Conservation (phyloP, 37 sponge, comb jelly and placozoan species). For the Axinella damicornis region DNA sequence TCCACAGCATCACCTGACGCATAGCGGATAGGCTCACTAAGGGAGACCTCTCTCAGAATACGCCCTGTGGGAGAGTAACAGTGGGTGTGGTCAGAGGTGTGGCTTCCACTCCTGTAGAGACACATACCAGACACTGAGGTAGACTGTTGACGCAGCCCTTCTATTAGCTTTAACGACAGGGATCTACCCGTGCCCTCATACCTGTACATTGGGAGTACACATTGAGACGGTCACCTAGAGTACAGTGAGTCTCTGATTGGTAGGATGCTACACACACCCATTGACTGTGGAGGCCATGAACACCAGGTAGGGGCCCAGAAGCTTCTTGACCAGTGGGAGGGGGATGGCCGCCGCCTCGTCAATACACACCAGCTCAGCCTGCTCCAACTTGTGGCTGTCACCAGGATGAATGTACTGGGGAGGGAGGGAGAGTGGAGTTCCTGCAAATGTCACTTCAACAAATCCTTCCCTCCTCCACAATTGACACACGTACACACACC, state of each 20-base stretch:
- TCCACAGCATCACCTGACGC: constrained; percentile 85
- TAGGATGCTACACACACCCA: constrained; percentile 71
- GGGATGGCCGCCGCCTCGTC: constrained; percentile 99
- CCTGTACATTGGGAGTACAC: no score
- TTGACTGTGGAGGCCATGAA: constrained; percentile 98
- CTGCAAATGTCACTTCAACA: no score
- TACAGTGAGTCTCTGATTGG: no score
- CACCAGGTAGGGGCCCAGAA: constrained; percentile 94
- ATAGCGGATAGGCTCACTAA: constrained; percentile 95
- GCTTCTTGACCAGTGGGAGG: constrained; percentile 89
- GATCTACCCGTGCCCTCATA: constrained; percentile 98
- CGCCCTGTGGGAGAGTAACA: constrained; percentile 76
- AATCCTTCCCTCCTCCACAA: neutral
- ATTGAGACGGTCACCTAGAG: no score
- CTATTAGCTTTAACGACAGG: constrained; percentile 93
- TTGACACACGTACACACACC: constrained; percentile 31
- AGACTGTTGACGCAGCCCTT: constrained; percentile 73
- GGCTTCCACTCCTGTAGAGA: neutral
- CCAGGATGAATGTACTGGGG: constrained; percentile 92
- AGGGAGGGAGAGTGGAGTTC: no score
- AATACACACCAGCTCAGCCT: constrained; percentile 96
- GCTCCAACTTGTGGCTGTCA: constrained; percentile 86
- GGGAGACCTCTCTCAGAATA: constrained; percentile 73
- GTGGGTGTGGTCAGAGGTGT: no score
- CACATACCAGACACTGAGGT: neutral